Conservation (phyloP, 2,113 vertebrate species). For the Scytalopus superciliaris region DNA sequence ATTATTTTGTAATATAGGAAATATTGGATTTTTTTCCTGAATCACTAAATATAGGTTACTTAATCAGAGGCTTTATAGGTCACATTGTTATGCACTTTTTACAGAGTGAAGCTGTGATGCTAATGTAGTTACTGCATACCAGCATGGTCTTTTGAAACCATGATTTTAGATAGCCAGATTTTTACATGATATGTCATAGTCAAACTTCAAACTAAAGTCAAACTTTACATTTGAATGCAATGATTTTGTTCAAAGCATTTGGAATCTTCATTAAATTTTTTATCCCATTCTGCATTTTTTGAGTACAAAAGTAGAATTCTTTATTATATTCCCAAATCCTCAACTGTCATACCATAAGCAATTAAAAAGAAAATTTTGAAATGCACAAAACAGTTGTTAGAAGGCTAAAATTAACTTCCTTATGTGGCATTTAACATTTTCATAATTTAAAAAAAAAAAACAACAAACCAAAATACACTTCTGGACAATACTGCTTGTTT, state of each 20-base stretch:
- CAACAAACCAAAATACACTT: not conserved
- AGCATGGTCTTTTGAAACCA: not conserved
- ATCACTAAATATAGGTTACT: not conserved
- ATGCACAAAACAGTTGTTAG: not conserved
- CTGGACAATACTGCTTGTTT: not conserved
- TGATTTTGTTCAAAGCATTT: not conserved
- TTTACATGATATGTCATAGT: not conserved
- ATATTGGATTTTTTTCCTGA: not conserved
- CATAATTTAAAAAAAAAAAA: not conserved
- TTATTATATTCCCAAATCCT: not conserved
- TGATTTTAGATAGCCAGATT: not conserved
- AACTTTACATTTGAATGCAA: not conserved
- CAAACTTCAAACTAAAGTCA: not conserved
- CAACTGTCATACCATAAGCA: not conserved
- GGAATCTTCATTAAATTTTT: not conserved
- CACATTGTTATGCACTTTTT: not conserved
- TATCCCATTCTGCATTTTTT: not conserved
- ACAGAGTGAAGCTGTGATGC: not conserved
- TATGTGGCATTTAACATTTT: not conserved
- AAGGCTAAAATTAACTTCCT: not conserved
- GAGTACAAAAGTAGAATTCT: not conserved
- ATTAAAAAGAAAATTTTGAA: not conserved
- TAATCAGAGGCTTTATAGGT: not conserved
- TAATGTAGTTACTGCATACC: not conserved
- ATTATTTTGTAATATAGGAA: not conserved